These are phyloP conservation scores for Brachyptera putata DNA, from an alignment of 2,888 invertebrate species.

Conservation along the genomic window DNA sequence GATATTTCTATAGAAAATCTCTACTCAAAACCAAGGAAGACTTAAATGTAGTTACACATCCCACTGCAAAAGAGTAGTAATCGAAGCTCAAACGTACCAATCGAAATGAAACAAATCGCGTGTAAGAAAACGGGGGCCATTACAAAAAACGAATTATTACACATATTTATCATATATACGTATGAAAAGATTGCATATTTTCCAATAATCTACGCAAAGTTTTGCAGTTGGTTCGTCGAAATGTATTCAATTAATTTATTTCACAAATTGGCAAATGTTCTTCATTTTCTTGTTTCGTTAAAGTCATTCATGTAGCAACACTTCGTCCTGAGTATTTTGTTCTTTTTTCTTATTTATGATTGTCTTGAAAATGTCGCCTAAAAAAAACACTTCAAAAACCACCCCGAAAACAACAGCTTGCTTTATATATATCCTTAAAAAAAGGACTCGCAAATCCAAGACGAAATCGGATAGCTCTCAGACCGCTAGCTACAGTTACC, in stretches of 20 bases:
- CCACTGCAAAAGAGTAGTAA: too few species aligned
- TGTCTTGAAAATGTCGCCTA: slow-evolving; percentile 5
- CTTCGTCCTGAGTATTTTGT: slow-evolving; percentile 49
- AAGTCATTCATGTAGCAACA: too few species aligned
- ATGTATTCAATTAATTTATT: too few species aligned
- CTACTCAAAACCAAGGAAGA: too few species aligned
- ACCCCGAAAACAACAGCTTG: slow-evolving; percentile 16
- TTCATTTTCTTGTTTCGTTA: too few species aligned
- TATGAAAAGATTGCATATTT: slow-evolving; percentile 25
- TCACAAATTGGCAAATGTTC: too few species aligned
- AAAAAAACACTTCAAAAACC: slow-evolving; percentile 17
- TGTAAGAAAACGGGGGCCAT: slow-evolving; percentile 11
- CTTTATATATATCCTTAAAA: neutral
- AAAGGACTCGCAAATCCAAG: neutral
- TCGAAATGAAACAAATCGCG: too few species aligned
- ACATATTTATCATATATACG: slow-evolving; percentile 27
- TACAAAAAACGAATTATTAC: slow-evolving; percentile 20
- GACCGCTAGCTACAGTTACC: too few species aligned
- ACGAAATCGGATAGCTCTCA: neutral
- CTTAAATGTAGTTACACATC: too few species aligned
- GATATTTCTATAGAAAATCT: too few species aligned
- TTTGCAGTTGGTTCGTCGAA: too few species aligned
- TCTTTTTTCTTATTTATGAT: slow-evolving; percentile 36
- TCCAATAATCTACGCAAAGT: slow-evolving; percentile 29
- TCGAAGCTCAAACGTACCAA: too few species aligned